Conservation (phyloP, 92 coral and sea anemone species). For the Epizoanthus ramosus region DNA sequence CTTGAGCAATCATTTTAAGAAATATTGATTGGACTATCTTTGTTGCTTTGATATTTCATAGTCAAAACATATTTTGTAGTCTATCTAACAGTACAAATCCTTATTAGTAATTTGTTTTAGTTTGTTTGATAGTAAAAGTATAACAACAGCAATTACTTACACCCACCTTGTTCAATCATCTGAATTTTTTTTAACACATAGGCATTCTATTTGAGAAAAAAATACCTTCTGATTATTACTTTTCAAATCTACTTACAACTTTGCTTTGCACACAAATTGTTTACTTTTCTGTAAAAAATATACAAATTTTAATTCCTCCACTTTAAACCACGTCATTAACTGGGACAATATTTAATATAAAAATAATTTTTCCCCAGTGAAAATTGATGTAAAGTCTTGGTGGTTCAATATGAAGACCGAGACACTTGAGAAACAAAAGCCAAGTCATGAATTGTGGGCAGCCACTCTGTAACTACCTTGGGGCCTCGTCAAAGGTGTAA, state of each 20-base stretch:
- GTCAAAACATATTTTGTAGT: too few relatives aligned
- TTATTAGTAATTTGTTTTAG: neutral
- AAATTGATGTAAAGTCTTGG: constrained; percentile 14
- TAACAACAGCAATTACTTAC: constrained; percentile 1
- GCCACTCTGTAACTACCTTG: constrained; percentile 50
- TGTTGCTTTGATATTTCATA: too few relatives aligned
- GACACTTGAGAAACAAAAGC: constrained; percentile 31
- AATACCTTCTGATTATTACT: constrained; percentile 10
- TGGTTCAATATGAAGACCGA: constrained; percentile 38
- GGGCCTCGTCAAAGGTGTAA: constrained; percentile 44
- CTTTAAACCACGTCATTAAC: too few relatives aligned
- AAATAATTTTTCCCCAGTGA: neutral
- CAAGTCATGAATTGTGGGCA: constrained; percentile 38
- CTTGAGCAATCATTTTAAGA: too few relatives aligned
- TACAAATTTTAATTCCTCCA: too few relatives aligned
- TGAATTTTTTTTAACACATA: constrained; percentile 37
- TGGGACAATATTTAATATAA: too few relatives aligned
- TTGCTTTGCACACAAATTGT: neutral
- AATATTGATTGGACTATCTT: too few relatives aligned
- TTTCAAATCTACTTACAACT: neutral
- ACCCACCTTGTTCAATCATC: constrained; percentile 41
- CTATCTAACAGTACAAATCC: neutral
- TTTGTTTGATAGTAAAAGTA: neutral
- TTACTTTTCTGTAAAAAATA: too few relatives aligned
- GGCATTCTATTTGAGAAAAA: constrained; percentile 31